Conservation (phyloP, 2,113 vertebrate species). For the Labeo rohita region DNA sequence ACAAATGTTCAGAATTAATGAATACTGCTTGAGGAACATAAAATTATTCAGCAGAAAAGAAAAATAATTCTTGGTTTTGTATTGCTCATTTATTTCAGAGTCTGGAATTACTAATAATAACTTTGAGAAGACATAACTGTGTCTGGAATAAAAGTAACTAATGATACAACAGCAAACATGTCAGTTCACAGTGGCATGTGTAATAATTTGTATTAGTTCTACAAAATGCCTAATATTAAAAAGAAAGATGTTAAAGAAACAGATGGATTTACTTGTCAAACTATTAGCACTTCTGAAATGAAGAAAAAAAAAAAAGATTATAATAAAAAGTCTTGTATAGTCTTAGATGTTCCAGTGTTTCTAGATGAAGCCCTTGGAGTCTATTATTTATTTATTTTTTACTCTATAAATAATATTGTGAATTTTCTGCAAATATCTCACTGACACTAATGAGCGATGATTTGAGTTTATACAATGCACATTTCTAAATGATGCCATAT, state of each 20-base stretch:
- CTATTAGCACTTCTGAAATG: not conserved
- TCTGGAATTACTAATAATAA: not conserved
- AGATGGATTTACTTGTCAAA: constrained; percentile 20
- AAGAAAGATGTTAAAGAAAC: not conserved
- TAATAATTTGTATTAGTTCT: not conserved
- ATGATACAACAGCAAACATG: constrained; percentile 5
- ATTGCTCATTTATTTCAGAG: not conserved
- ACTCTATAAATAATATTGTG: constrained; percentile 17
- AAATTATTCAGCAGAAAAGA: not conserved
- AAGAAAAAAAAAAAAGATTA: not conserved
- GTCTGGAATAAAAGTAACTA: not conserved
- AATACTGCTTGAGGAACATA: not conserved
- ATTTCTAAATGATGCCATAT: constrained; percentile 49
- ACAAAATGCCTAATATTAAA: not conserved
- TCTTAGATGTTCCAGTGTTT: not conserved
- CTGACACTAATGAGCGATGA: constrained; percentile 19
- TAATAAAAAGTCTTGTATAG: not conserved
- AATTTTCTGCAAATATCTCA: not conserved
- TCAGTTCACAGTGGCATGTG: not conserved
- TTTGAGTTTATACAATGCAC: constrained; percentile 24
- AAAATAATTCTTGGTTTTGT: not conserved
- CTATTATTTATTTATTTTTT: not conserved
- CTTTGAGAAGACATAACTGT: not conserved
- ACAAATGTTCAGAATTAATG: not conserved
- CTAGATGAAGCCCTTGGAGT: not conserved